Base-by-base conservation (phyloP, 2,888 invertebrate genomes). In the Lottia scabra region DNA sequence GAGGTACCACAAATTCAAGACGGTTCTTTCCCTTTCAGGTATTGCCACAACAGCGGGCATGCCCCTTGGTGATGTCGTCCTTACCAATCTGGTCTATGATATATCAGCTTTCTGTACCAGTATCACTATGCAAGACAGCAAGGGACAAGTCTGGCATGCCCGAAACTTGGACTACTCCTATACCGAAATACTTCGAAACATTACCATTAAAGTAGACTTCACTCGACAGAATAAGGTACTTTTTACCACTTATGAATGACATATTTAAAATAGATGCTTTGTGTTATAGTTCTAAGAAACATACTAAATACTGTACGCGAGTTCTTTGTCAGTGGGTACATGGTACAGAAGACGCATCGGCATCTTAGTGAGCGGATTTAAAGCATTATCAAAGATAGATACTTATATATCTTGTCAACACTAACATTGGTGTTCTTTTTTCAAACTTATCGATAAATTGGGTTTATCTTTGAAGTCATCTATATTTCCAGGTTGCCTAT, bases 141-240 rank as follows among this genome's bases (percentile, higher is more conserved):
- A 75, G 2, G 87, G 85, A 3, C 70, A 73, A 26, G 81, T 88
- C 27, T 82, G 80, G 73, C 88, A 88, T 68, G 87, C 86, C 12
- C 71, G 88, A 63, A 88, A 88, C 72, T 75, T 88, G 26, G 88
- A 88, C 71, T 88, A 87, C 70, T 79, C 79, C 64, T 85, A 83
- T 81, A 75, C 75, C 0, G 70, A 74, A 4, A 75, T 75, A 19
- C 76, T 78, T n/a, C 65, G 75, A 26, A 77, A 78, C 27, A 26
- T 74, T 30, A 81, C 81, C 19, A 68, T 81, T 13, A 56, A 68
- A 23, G 75, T 78, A 0, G 69, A 81, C 46, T 81, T 76, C 65
- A 71, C 74, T 62, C 72, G 38, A 10, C 38, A 38, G 38, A 38
- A 38, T 10, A 38, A 38, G 38, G 38, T 38, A 8, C 38, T n/a